Evolutionary conservation across 2,797 vertebrate species (phyloP).

Genomic region (Sylvia borin): DNA sequence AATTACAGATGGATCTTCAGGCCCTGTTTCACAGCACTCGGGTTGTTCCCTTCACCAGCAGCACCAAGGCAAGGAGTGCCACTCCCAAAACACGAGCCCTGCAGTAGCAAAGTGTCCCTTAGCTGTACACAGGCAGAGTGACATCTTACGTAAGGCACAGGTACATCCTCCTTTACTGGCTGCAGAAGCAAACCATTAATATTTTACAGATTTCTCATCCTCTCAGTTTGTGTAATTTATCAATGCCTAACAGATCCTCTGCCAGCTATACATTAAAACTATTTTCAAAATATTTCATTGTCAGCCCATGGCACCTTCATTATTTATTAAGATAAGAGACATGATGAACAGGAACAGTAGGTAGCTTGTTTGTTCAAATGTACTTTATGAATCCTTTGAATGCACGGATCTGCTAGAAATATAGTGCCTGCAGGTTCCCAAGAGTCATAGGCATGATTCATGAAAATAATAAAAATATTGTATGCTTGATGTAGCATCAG

Average conservation of each 20-base stretch:
- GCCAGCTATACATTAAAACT: conserved; percentile 99
- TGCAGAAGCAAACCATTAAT: conserved; percentile 90
- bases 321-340: conserved; percentile 99
- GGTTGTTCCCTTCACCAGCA: not conserved
- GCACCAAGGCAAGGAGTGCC: not conserved
- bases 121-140: not conserved
- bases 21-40: not conserved
- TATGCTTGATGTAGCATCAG: not conserved
- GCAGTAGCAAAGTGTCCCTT: not conserved
- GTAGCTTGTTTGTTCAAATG: conserved; percentile 89
- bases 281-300: conserved; percentile 99
- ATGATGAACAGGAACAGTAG: conserved; percentile 87
- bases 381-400: conserved; percentile 72
- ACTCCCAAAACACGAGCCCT: rapidly evolving
- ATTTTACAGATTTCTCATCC: conserved; percentile 93
- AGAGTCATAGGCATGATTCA: conserved; percentile 19
- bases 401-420: conserved; percentile 12
- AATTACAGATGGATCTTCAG: not conserved
- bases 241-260: conserved; percentile 94
- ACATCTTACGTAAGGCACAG: conserved; percentile 68
- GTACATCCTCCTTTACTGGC: conserved; percentile 85
- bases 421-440: not conserved
- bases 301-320: conserved; percentile 98
- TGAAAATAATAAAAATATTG: conserved; percentile 47
- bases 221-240: conserved; percentile 93